Conservation (phyloP, 2,797 vertebrate species). For the Lagocephalus sceleratus region DNA sequence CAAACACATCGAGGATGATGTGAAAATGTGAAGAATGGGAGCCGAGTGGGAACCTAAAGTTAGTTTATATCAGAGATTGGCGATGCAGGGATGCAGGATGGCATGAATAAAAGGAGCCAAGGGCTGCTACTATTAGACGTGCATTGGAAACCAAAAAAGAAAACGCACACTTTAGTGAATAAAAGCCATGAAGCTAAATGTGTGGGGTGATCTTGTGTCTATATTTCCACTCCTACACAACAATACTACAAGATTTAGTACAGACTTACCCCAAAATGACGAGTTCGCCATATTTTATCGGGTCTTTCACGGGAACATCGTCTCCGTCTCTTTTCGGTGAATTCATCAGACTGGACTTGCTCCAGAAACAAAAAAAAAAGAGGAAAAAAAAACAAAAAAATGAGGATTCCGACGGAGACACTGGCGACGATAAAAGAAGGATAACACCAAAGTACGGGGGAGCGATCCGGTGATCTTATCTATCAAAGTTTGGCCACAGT, state of each 20-base stretch:
- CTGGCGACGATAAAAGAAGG: slow-evolving; percentile 63
- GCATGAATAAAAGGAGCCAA: neutral
- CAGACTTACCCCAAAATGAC: slow-evolving; percentile 91
- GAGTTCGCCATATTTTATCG: slow-evolving; percentile 94
- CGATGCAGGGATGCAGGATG: slow-evolving; percentile 5
- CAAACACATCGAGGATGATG: slow-evolving; percentile 10
- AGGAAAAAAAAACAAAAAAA: slow-evolving; percentile 24
- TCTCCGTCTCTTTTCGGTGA: slow-evolving; percentile 89
- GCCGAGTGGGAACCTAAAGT: slow-evolving; percentile 36
- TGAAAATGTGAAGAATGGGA: neutral
- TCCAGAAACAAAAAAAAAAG: slow-evolving; percentile 28
- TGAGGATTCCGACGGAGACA: slow-evolving; percentile 50
- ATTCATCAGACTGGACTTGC: slow-evolving; percentile 85
- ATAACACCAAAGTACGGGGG: slow-evolving; percentile 59
- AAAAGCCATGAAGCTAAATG: too few species aligned
- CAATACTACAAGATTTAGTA: slow-evolving; percentile 10
- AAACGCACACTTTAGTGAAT: too few species aligned
- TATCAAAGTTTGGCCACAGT: slow-evolving; percentile 63
- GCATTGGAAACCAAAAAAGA: too few species aligned
- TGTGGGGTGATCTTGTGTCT: neutral
- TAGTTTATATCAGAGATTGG: slow-evolving; percentile 29
- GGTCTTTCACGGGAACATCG: slow-evolving; percentile 90
- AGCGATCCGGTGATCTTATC: slow-evolving; percentile 22
- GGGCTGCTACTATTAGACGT: neutral
- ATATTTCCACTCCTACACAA: slow-evolving; percentile 17